Evolutionary conservation across 2,797 vertebrate genomes (phyloP).

Genomic region (Megalops cyprinoides): DNA sequence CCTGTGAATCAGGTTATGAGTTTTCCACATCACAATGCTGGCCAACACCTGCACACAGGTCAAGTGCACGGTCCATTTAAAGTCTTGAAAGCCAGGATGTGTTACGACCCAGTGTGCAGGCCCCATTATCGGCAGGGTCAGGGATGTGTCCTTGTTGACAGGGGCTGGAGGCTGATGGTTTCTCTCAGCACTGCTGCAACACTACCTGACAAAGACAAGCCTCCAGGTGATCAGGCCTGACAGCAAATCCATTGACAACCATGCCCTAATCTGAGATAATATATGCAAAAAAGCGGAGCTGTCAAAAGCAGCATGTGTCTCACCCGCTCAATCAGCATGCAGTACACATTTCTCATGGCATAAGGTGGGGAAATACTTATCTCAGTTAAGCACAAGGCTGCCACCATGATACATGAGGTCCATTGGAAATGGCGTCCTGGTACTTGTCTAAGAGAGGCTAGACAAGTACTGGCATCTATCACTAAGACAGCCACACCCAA

Average conservation of each 20-base stretch:
- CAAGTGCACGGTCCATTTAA: neutral
- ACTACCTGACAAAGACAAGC: neutral
- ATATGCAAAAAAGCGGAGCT: neutral
- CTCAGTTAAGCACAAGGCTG: neutral
- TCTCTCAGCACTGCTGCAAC: neutral
- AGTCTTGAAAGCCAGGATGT: neutral
- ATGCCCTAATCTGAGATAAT: neutral
- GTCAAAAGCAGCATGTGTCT: neutral
- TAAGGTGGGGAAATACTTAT: neutral
- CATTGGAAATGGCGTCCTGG: neutral
- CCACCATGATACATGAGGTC: neutral
- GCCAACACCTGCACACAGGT: neutral
- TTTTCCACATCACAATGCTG: neutral
- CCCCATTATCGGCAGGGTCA: neutral
- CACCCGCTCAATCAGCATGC: neutral
- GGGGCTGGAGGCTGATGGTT: neutral
- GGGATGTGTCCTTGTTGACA: no score
- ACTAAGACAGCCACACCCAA: neutral
- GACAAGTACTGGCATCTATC: neutral
- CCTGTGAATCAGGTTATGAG: no score
- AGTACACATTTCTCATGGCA: neutral
- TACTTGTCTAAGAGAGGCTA: neutral
- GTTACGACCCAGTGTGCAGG: neutral
- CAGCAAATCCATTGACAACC: neutral
- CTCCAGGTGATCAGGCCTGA: neutral